A percentile compares a stretch with the other conserved stretches of the same genome.
Conservation (phyloP, 37 sponge, comb jelly and placozoan species). For the Chondrilla cf. caribensis region DNA sequence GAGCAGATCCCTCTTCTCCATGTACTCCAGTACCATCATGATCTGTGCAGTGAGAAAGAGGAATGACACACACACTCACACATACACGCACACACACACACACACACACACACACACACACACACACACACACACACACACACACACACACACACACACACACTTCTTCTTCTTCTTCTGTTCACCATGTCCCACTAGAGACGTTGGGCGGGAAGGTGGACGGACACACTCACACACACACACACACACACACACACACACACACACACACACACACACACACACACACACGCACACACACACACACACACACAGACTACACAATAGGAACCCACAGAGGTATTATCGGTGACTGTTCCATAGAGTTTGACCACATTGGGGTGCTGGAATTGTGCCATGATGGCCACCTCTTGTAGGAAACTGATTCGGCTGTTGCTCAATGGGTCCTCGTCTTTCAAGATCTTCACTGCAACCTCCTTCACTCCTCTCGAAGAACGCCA, state of each 20-base stretch:
- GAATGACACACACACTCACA: no score
- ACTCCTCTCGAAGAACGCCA: not conserved
- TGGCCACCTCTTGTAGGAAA: not conserved
- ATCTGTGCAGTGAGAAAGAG: not conserved
- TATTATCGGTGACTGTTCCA: not conserved
- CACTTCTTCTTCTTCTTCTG: no score
- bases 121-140: no score
- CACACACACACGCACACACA: conserved; percentile 28
- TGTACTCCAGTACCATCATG: conserved; percentile 13
- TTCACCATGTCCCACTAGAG: no score
- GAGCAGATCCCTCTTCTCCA: not conserved
- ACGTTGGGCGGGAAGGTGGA: no score
- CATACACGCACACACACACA: no score
- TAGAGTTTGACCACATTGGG: conserved; percentile 12
- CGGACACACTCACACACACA: no score
- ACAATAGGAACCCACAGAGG: not conserved
- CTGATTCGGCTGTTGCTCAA: not conserved
- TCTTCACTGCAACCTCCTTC: not conserved
- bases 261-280: conserved; percentile 1
- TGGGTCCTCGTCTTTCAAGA: not conserved
- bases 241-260: conserved; percentile 20
- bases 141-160: no score
- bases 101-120: no score
- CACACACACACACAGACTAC: no score
- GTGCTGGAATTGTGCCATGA: conserved; percentile 3